Percentiles rank a stretch among this genome's conserved stretches.
phyloP scores from a whole-genome alignment of 2,888 invertebrate genomes.

The Bellardia bayeri region DNA sequence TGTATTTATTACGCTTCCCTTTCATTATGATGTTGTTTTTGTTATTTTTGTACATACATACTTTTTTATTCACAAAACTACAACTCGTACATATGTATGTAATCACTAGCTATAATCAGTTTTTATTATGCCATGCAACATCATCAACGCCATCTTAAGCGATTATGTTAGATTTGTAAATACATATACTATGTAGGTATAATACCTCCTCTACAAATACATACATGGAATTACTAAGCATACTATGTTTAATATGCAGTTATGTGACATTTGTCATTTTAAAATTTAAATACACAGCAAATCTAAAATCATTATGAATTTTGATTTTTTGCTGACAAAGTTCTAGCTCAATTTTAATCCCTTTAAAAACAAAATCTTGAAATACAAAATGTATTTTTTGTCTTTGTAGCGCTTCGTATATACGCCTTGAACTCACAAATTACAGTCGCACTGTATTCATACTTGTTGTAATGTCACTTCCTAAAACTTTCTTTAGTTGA shows the following conservation, averaged over 20 bases:
- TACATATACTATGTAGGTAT: background rate
- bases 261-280: background rate
- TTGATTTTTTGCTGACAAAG: background rate
- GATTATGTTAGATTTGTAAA: slow-evolving; percentile 52
- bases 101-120: slow-evolving; percentile 25
- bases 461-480: slow-evolving; percentile 47
- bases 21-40: slow-evolving; percentile 18
- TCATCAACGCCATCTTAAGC: slow-evolving; percentile 61
- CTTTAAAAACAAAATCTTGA: background rate
- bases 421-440: background rate
- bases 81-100: slow-evolving; percentile 3
- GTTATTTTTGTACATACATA: background rate
- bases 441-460: background rate
- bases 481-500: slow-evolving; percentile 35
- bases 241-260: background rate
- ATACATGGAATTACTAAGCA: background rate
- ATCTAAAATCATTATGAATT: background rate
- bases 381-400: background rate
- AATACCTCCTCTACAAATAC: background rate
- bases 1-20: slow-evolving; percentile 32
- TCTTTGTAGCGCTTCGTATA: background rate
- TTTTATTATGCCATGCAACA: slow-evolving; percentile 54
- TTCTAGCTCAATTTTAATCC: background rate
- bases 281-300: background rate
- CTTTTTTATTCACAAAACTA: background rate